Conservation (phyloP, 2,797 vertebrate genomes). For the Meriones psammophilus region DNA sequence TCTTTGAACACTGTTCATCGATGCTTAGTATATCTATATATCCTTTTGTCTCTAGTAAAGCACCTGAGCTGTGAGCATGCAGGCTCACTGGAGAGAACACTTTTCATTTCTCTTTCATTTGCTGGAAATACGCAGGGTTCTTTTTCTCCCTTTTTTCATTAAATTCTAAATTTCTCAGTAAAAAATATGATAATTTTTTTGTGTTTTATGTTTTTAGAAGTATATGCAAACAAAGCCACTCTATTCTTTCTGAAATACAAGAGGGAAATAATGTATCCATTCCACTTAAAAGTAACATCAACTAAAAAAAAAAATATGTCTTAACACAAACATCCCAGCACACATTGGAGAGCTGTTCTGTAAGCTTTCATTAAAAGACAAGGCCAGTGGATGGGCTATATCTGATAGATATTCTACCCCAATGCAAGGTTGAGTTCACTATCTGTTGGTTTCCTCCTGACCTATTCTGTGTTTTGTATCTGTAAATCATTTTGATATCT, state of each 20-base stretch:
- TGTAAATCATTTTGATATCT: background rate
- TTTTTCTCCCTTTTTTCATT: background rate
- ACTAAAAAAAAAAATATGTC: background rate
- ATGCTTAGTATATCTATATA: background rate
- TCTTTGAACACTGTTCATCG: background rate
- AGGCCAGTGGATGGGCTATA: background rate
- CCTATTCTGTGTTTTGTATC: background rate
- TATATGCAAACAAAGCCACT: background rate
- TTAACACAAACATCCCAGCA: background rate
- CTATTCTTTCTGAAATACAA: too few species aligned
- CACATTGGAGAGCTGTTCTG: background rate
- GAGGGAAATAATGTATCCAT: too few species aligned
- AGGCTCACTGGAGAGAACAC: background rate
- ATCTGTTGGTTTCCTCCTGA: background rate
- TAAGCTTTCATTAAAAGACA: background rate
- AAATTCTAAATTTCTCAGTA: background rate
- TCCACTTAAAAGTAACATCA: background rate
- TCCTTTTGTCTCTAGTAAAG: background rate
- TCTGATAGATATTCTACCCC: background rate
- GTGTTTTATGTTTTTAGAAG: background rate
- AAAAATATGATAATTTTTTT: background rate
- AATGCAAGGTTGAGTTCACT: background rate
- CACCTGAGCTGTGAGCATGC: background rate
- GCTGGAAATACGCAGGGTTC: background rate
- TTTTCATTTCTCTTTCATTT: background rate